Base-by-base conservation (phyloP, 2,888 invertebrate genomes). In the Trissonchulus latispiculum region DNA sequence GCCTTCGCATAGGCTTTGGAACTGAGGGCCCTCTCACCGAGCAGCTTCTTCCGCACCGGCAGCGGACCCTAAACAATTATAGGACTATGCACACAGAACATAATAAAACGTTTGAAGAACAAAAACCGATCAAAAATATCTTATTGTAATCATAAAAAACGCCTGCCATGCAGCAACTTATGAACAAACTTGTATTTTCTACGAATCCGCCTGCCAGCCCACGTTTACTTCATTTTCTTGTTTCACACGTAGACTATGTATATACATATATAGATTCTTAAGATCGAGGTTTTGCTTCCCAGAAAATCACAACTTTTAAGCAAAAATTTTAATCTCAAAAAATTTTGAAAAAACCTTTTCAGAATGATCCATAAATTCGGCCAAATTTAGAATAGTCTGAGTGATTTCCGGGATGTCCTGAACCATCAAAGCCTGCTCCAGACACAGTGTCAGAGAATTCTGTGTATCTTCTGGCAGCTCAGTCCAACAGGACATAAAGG, bases 301-400 rank as follows among this genome's bases (percentile, higher is more conserved):
- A 33, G 33, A 32, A 15, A 32, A 8, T 33, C 8, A 68, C 15
- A 15, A 59, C n/a, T 59, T 15, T 15, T 15, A 15, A 59, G n/a
- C 15, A 59, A 68, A 23, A 33, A 15, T 3, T 33, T 3, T 3
- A 68, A 32, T n/a, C 8, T 36, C 31, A 33, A 3, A 68, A 68
- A 68, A 2, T 3, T 8, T 29, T 18, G 36, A n/a, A n/a, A 73
- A 67, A 72, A 85, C 85, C 80, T 86, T 91, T 81, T 99, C 97
- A 81, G 96, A 97, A 82, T 99, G 99, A 80, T 99, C 99, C 95
- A 99, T 96, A 81, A 99, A 99, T 84, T 99, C 99, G 0, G 96
- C 96, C 76, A 99, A 86, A 86, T 99, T 99, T 23, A 99, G 87
- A 75, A 97, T 91, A 0, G 95, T 94, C 81, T 96, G 96, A 0